Percentiles rank a stretch among this genome's conserved stretches.
These are phyloP conservation scores for Garrulus glandarius DNA, from an alignment of 2,797 vertebrate genomes.

Conservation along the genomic window DNA sequence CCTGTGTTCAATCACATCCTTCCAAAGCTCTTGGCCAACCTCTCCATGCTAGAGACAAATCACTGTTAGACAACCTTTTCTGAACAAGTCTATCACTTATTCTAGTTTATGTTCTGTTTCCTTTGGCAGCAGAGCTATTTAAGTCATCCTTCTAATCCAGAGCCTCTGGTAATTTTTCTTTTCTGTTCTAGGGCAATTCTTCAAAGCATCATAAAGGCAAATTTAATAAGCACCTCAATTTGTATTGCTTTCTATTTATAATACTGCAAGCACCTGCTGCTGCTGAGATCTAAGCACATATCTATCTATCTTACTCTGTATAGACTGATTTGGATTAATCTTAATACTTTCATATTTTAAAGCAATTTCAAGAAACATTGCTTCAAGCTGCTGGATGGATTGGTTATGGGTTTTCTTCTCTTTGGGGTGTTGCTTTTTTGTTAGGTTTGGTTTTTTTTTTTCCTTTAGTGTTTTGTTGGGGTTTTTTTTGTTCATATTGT, in stretches of 20 bases:
- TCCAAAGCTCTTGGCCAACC: background rate
- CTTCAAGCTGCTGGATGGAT: background rate
- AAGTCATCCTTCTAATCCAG: background rate
- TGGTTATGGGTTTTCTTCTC: background rate
- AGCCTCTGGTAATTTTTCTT: conserved; percentile 29
- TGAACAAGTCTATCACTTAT: background rate
- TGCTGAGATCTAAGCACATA: background rate
- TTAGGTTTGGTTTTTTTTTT: background rate
- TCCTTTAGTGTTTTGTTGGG: background rate
- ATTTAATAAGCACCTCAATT: conserved; percentile 53
- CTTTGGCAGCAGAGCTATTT: conserved; percentile 21
- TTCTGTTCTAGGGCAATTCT: conserved; percentile 32
- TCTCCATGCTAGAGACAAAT: background rate
- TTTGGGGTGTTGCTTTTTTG: background rate
- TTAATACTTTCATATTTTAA: background rate
- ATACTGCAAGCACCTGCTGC: conserved; percentile 30
- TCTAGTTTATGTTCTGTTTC: background rate
- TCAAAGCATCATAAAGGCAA: conserved; percentile 57
- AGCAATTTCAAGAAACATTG: background rate
- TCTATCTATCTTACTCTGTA: conserved; percentile 26
- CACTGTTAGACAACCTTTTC: background rate
- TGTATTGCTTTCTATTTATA: conserved; percentile 50
- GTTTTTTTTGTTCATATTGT: background rate
- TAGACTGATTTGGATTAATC: background rate
- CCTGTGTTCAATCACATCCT: background rate